Evolutionary conservation across 2,113 vertebrate genomes (phyloP).

Genomic region (Antechinus stuartii): DNA sequence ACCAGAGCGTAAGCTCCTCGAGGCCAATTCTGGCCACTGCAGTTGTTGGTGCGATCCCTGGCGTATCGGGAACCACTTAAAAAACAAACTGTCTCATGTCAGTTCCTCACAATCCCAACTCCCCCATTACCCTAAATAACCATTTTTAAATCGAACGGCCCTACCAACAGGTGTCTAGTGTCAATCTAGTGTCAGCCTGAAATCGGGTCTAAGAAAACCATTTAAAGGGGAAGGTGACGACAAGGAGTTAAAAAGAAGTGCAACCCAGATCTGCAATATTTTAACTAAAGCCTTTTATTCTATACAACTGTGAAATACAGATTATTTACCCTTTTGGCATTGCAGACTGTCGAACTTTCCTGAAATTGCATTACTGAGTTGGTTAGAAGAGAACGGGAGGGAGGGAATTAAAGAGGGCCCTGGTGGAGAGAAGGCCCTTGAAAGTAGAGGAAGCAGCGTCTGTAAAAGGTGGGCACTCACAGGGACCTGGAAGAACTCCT

Average conservation of each 20-base stretch:
- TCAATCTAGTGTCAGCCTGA: neutral
- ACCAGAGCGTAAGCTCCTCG: no score
- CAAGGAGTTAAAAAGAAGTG: conserved; percentile 67
- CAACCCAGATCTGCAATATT: conserved; percentile 62
- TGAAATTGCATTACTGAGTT: conserved; percentile 74
- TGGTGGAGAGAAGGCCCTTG: conserved; percentile 69
- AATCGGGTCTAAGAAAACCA: neutral
- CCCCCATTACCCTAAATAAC: no score
- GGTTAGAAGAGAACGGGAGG: conserved; percentile 49
- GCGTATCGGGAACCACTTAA: neutral
- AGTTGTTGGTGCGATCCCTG: no score
- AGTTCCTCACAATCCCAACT: neutral
- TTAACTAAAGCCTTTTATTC: conserved; percentile 89
- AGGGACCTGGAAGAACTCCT: conserved; percentile 30
- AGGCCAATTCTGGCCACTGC: no score
- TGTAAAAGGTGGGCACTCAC: conserved; percentile 1
- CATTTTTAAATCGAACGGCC: neutral
- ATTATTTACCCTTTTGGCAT: conserved; percentile 83
- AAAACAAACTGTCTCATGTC: no score
- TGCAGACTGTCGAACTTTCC: conserved; percentile 81
- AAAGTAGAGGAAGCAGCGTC: conserved; percentile 36
- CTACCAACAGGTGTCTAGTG: neutral
- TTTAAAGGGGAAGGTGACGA: conserved; percentile 9
- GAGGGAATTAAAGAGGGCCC: conserved; percentile 54
- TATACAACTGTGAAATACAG: conserved; percentile 85